Base-by-base conservation (phyloP, 2,797 vertebrate species). In the Enteromius treurensis region DNA sequence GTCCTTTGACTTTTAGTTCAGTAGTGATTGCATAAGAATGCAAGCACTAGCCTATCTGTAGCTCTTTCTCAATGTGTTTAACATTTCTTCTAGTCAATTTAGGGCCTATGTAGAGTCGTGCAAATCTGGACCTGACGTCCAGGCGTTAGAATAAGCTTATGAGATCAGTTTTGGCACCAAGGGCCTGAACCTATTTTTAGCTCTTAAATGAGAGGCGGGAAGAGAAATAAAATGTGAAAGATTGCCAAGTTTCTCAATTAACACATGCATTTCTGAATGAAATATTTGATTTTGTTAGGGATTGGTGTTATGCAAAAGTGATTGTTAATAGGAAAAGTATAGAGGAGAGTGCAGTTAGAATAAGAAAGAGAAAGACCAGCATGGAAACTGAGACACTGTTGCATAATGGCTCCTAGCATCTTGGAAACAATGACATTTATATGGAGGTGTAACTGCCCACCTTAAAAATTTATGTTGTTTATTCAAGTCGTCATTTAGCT, bases 381-480 rank as follows among this genome's bases (percentile, higher is more conserved):
- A n/a, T 74, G 32, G 55, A 76, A 77, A 68, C 47, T 29, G 45
- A 65, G 58, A 67, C 42, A 8, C 17, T 42, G 60, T 82, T 77
- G 37, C 73, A 40, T 76, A 82, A 77, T 68, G 34, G 13, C 17
- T 34, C 6, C n/a, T 17, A 53, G 32, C 1, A 45, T 55, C 60
- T 53, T 1, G 10, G 62, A 82, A 68, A 68, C 47, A 76, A 77
- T 55, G 62, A 58, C 47, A 76, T 67, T 58, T 69, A 26, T 42
- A 68, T 77, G 47, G 80, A 53, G 47, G 80, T 82, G 80, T 67
- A 10, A 82, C 32, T 76, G 58, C 6, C 62, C 62, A 55, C 62
- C 73, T 47, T 53, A 68, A 55, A 42, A 58, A 55, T 55, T 17
- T n/a, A 55, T 42, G 70, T 51, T 37, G 42, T 65, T 82, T 58